Base-by-base conservation (phyloP, 2,888 invertebrate genomes). In the Tipula lateralis region DNA sequence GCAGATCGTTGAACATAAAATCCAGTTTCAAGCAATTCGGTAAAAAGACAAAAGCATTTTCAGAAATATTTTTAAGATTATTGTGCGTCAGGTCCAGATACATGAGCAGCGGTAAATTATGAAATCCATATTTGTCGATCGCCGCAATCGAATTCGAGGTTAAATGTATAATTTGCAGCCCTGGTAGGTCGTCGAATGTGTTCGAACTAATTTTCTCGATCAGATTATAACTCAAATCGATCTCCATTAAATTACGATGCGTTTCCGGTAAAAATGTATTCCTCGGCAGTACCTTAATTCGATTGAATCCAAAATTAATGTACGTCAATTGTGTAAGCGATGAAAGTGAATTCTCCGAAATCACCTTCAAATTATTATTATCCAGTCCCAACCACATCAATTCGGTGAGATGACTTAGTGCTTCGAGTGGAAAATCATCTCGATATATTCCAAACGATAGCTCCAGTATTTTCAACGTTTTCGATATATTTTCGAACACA, bases 71-170 rank as follows among this genome's bases (percentile, higher is more conserved):
- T 86, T 92, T 92, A 87, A 98, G 93, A 87, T 93, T 92, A 91
- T 98, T 98, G 88, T 95, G 94, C 84, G 96, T 95, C 87, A 98
- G 91, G 89, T 97, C 95, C 87, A 98, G 91, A 88, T 95, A 96
- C 87, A 94, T 93, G 87, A 98, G 92, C 89, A 93, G 94, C 39
- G 94, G 93, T 89, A 97, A 92, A 90, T 95, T 94, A 87, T 92
- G 91, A 89, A 98, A 96, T 86, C 95, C 93, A 88, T 93, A 92
- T 86, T 92, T 92, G 87, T 94, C 93, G 86, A 97, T 91, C 87
- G 92, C 91, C 88, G 92, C 92, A 87, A 97, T 93, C 88, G 93
- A 93, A 90, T 97, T 96, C 84, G 94, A 95, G 86, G 94, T 94
- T 87, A 97, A 91, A 89, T 96, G 94, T 86, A 97, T 91, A 84